These are phyloP conservation scores for Parazoanthus atlanticus DNA, from an alignment of 92 coral and sea anemone species.

Conservation along the genomic window DNA sequence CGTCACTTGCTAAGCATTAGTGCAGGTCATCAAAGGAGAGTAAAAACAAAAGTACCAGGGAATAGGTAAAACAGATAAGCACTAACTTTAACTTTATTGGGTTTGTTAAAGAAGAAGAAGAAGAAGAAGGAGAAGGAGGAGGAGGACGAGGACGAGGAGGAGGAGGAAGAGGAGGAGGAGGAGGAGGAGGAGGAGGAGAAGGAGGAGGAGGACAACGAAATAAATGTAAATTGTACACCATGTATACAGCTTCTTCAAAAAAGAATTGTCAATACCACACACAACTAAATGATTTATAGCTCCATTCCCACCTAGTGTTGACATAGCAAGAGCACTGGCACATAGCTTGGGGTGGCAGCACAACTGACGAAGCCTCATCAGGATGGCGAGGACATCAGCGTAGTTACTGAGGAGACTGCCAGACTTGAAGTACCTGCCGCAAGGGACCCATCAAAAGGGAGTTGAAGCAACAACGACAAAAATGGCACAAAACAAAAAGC, in stretches of 20 bases:
- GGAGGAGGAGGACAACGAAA: no score
- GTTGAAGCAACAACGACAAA: background rate
- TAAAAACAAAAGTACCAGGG: background rate
- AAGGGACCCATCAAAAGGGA: background rate
- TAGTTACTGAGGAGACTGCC: slow-evolving; percentile 71
- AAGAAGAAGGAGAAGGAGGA: no score
- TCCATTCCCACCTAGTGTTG: slow-evolving; percentile 21
- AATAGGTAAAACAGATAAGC: background rate
- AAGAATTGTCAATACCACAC: background rate
- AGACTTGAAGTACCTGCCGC: slow-evolving; percentile 63
- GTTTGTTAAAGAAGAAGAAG: no score
- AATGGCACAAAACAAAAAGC: no score
- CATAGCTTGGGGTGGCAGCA: slow-evolving; percentile 89
- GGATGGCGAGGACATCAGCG: slow-evolving; percentile 80
- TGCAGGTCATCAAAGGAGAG: background rate
- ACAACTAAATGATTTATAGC: background rate
- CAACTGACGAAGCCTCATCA: slow-evolving; percentile 80
- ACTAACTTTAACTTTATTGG: no score
- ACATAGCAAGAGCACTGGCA: slow-evolving; percentile 48
- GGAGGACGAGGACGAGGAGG: no score
- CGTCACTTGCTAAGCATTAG: background rate
- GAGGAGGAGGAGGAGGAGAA: no score
- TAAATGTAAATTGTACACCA: no score
- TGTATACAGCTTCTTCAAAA: no score
- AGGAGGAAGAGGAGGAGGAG: no score